A percentile compares a stretch with the other conserved stretches of the same genome.
Evolutionary conservation across 2,113 vertebrate genomes (phyloP).

Genomic region (Arenaria interpres): DNA sequence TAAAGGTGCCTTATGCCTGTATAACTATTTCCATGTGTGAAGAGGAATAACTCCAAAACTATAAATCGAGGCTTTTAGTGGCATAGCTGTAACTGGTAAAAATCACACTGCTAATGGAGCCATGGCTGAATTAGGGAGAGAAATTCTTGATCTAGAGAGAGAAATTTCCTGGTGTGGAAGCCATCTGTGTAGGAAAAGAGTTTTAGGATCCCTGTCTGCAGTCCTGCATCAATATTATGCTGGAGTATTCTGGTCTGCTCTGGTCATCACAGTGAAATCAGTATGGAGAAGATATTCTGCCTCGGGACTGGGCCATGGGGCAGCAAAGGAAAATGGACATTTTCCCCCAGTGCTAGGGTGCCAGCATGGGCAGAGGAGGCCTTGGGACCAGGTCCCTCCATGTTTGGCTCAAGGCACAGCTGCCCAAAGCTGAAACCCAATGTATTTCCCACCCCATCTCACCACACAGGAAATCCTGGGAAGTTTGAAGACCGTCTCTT

Average conservation of each 20-base stretch:
- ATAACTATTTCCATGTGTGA: conserved; percentile 50
- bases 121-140: neutral
- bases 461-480: neutral
- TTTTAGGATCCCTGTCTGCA: neutral
- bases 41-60: conserved; percentile 28
- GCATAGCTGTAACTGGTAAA: neutral
- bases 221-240: neutral
- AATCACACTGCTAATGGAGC: conserved; percentile 8
- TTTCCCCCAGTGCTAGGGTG: accelerated
- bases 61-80: conserved; percentile 19
- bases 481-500: neutral
- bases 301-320: neutral
- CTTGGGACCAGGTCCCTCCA: accelerated
- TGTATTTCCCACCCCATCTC: neutral
- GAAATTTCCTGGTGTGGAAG: neutral
- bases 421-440: neutral
- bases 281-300: neutral
- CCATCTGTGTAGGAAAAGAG: neutral
- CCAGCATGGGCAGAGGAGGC: neutral
- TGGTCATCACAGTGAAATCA: neutral
- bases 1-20: conserved; percentile 34
- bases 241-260: neutral
- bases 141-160: neutral
- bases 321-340: neutral
- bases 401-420: neutral